Evolutionary conservation across 2,113 vertebrate species (phyloP).

Genomic region (Austrofundulus limnaeus): DNA sequence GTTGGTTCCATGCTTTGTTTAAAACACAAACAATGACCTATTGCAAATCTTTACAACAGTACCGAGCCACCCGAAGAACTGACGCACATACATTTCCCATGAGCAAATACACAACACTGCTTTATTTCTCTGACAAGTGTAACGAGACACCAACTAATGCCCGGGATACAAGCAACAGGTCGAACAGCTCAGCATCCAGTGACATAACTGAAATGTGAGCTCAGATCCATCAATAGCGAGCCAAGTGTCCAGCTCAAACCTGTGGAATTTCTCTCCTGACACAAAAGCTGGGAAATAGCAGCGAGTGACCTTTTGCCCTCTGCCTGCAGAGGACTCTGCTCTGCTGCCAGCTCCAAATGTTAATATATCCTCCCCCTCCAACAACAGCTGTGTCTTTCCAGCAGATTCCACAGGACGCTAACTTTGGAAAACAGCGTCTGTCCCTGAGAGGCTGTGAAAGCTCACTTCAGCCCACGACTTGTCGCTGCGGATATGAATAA

Average conservation of each 20-base stretch:
- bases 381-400: conserved; percentile 81
- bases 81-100: too few species aligned
- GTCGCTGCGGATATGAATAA: conserved; percentile 29
- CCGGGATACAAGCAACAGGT: conserved; percentile 54
- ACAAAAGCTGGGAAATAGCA: conserved; percentile 53
- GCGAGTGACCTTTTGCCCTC: conserved; percentile 76
- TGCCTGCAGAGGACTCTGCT: conserved; percentile 59
- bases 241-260: not conserved
- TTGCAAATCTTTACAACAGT: too few species aligned
- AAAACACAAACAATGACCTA: too few species aligned
- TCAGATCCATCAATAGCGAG: not conserved
- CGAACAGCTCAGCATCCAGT: conserved; percentile 22
- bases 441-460: conserved; percentile 47
- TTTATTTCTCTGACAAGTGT: not conserved
- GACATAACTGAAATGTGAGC: not conserved
- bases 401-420: conserved; percentile 79
- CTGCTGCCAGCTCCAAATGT: conserved; percentile 72
- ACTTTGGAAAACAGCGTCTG: conserved; percentile 79
- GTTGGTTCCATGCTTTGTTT: too few species aligned
- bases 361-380: too few species aligned
- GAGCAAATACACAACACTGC: too few species aligned
- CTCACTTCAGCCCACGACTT: conserved; percentile 36
- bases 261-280: not conserved
- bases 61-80: too few species aligned
- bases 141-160: not conserved